A percentile compares a stretch with the other conserved stretches of the same genome.
These are phyloP conservation scores for Xiphophorus hellerii DNA, from an alignment of 2,113 vertebrate genomes.

Conservation along the genomic window DNA sequence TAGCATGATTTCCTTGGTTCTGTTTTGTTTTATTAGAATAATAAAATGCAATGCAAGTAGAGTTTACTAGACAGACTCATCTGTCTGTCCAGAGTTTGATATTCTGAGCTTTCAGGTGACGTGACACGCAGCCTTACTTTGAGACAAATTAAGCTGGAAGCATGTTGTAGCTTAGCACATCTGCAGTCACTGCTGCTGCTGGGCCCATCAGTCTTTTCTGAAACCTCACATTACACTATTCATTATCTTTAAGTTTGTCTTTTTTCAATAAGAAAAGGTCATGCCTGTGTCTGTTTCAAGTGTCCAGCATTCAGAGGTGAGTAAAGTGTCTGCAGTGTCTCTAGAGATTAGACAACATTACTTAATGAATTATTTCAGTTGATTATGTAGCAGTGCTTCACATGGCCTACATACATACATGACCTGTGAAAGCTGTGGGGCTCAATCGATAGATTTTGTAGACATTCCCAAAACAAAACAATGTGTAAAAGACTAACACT, in stretches of 20 bases:
- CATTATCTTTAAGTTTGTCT: background rate
- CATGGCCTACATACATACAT: background rate
- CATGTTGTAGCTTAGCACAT: slow-evolving; percentile 10
- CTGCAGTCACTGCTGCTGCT: slow-evolving; percentile 11
- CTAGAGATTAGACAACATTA: background rate
- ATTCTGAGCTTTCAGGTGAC: background rate
- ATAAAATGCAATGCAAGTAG: background rate
- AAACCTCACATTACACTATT: background rate
- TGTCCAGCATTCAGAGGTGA: background rate
- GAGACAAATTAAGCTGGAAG: background rate
- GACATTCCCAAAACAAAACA: background rate
- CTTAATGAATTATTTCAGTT: background rate
- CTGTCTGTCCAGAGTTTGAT: slow-evolving; percentile 17
- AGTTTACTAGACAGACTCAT: background rate
- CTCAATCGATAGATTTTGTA: background rate
- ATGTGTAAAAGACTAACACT: background rate
- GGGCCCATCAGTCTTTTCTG: background rate
- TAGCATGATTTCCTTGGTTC: background rate
- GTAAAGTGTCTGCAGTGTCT: background rate
- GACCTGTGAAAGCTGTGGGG: background rate
- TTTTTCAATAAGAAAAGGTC: no score
- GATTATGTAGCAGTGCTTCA: no score
- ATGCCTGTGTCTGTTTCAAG: background rate
- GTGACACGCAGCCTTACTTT: background rate
- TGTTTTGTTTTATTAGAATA: background rate